Base-by-base conservation (phyloP, 2,113 vertebrate genomes). In the Phasianus colchicus region DNA sequence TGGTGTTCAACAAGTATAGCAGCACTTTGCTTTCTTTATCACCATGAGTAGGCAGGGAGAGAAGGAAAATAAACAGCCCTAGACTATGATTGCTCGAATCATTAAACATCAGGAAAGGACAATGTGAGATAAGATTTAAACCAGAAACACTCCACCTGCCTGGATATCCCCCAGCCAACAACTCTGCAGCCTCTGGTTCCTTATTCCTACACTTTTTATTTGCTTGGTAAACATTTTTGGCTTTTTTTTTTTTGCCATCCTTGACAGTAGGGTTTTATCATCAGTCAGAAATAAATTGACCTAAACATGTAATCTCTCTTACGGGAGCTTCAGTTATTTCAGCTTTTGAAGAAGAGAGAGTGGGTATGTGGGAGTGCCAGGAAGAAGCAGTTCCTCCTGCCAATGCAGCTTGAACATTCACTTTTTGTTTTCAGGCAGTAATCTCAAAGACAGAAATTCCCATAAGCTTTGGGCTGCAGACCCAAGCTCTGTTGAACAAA, bases 241-340 rank as follows among this genome's bases (percentile, higher is more conserved):
- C 2, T 16, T 48, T 82, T 67, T 16, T 48, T 82, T 67, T 67
- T 63, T 42, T 38, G 36, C 40, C 15, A 2, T 45, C 32, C 71
- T 74, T 66, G 14, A 77, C 29, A 47, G 47, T 13, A 34, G 83
- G 17, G 20, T 66, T 86, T 88, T 79, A 69, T 76, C 40, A 67
- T 54, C 42, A 83, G 36, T 94, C 42, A 89, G 74, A 86, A 86
- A 69, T 25, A 95, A 90, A 86, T 64, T 60, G 54, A 43, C 50
- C 54, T 58, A 78, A 24, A 1, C 4, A 1, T 43, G 22, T 34
- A 54, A 42, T 69, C 24, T 63, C 11, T 72, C 20, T 34, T 34
- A 38, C 42, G 52, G 47, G 90, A 79, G n/a, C 55, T 64, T 66
- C 32, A 90, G 64, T 65, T 80, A 6, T 16, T 88, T 88, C 58